Evolutionary conservation across 2,888 invertebrate species (phyloP).

Genomic region (Hydropsyche betteni): DNA sequence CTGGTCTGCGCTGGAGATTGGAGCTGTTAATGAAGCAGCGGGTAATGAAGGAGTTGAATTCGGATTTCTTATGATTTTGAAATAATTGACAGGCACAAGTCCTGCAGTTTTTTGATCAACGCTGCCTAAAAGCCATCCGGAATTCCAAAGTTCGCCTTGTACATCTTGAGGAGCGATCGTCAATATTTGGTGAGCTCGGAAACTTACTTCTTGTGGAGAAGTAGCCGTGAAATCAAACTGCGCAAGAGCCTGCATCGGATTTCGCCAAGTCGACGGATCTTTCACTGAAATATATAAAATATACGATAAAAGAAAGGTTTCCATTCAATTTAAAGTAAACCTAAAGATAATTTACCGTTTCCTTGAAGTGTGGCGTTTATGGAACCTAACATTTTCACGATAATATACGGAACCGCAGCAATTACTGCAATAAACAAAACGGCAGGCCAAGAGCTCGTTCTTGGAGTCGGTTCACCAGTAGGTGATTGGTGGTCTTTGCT

Average conservation of each 20-base stretch:
- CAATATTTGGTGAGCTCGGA: constrained; percentile 79
- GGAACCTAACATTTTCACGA: constrained; percentile 80
- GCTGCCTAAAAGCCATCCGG: constrained; percentile 75
- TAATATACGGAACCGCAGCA: constrained; percentile 90
- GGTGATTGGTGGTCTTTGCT: constrained; percentile 58
- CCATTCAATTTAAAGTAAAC: neutral
- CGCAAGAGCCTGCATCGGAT: constrained; percentile 73
- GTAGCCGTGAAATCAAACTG: constrained; percentile 79
- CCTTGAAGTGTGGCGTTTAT: constrained; percentile 66
- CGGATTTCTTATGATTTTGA: constrained; percentile 57
- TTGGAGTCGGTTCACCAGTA: constrained; percentile 53
- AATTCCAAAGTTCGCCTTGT: constrained; percentile 75
- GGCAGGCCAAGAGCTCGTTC: constrained; percentile 81
- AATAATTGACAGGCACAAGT: constrained; percentile 72
- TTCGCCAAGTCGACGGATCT: constrained; percentile 76
- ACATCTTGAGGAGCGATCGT: constrained; percentile 84
- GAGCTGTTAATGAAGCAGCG: neutral
- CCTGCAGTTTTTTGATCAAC: constrained; percentile 69
- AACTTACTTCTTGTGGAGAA: constrained; percentile 78
- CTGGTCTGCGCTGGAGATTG: neutral
- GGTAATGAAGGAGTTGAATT: neutral
- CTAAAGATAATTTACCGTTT: constrained; percentile 64
- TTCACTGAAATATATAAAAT: constrained; percentile 60
- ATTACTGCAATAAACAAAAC: constrained; percentile 89
- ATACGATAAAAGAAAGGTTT: constrained; percentile 27